Base-by-base conservation (phyloP, 2,797 vertebrate species). In the Aeoliscus strigatus region DNA sequence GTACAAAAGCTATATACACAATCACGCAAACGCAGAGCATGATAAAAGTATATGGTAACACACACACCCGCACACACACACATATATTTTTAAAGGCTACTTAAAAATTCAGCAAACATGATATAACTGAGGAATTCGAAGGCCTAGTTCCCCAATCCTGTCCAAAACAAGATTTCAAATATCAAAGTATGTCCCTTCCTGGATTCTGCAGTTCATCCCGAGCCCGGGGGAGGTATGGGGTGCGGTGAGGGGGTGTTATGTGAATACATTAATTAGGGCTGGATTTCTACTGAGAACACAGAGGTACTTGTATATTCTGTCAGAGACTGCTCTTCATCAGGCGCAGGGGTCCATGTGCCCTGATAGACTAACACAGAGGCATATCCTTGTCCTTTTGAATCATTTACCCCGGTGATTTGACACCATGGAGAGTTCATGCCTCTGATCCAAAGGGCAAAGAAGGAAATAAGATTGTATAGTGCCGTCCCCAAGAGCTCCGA, bases 1-100 rank as follows among this genome's bases (percentile, higher is more conserved):
- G 90, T 97, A 95, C 93, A 97, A 96, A 95, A 93, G 75, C 82
- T 95, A 91, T 92, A 89, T 91, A 94, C 77, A 77, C 59, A 41
- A 47, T 26, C 61, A 39, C 49, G 30, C 61, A 65, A 43, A 68
- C 31, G 1, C 64, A 77, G 80, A 87, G 81, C 76, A 68, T 78
- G 83, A 87, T 83, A 88, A 73, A 74, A 70, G 58, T 66, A 55
- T 69, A 80, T 59, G 51, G 63, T 53, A 64, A 59, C 66, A 62
- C 60, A 85, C 61, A 76, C 70, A 71, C 51, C 68, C 51, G 76
- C 60, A 67, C 5, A 25, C 5, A 25, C 24, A 25, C 14, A 26
- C 8, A n/a, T 6, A 21, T 6, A 59, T 66, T 66, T 59, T 67
- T 37, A 67, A 80, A 79, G 62, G 62, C 74, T 80, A 75, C 36